phyloP scores from a whole-genome alignment of 1,140 invertebrate species.

The Orius insidiosus region DNA sequence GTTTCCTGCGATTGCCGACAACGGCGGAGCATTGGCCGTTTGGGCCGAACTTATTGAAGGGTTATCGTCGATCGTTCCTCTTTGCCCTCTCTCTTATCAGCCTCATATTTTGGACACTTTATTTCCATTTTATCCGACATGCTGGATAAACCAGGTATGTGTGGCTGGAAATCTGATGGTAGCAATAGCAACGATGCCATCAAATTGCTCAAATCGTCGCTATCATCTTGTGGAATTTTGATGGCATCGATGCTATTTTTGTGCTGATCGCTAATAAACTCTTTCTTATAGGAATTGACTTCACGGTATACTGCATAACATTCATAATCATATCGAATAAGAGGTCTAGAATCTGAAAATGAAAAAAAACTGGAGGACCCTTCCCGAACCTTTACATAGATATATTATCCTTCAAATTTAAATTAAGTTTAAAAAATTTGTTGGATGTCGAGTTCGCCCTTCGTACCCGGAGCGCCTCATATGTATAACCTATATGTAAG shows the following conservation, averaged over 20 bases:
- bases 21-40: constrained; percentile 29
- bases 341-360: too few relatives aligned
- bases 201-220: too few relatives aligned
- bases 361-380: too few relatives aligned
- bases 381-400: too few relatives aligned
- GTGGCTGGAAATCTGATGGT: background rate
- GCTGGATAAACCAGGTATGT: constrained; percentile 41
- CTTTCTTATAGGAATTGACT: constrained; percentile 46
- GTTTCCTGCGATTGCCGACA: background rate
- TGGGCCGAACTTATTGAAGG: constrained; percentile 86
- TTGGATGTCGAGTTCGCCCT: too few relatives aligned
- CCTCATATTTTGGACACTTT: constrained; percentile 69
- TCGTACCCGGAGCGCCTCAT: too few relatives aligned
- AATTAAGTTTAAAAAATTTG: too few relatives aligned
- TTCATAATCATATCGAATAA: constrained; percentile 71
- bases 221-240: too few relatives aligned
- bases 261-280: background rate
- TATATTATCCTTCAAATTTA: too few relatives aligned
- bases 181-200: too few relatives aligned
- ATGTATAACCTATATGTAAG: too few relatives aligned
- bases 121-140: constrained; percentile 66
- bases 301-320: constrained; percentile 78
- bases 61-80: constrained; percentile 59
- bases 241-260: too few relatives aligned
- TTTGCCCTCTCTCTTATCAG: constrained; percentile 68